phyloP scores from a whole-genome alignment of 1,140 invertebrate genomes.

The Calephelis virginiensis region DNA sequence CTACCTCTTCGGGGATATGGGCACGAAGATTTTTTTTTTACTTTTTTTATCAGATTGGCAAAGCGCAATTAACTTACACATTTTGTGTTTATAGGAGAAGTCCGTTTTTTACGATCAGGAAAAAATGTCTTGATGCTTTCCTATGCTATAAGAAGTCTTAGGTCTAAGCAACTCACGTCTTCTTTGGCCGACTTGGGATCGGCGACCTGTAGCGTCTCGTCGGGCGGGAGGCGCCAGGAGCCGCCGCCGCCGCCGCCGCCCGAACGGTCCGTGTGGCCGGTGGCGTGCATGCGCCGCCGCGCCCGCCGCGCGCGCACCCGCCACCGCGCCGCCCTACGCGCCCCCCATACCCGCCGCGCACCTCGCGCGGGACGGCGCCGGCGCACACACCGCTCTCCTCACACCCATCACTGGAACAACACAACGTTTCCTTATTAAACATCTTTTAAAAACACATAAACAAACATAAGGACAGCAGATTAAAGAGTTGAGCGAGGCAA shows the following conservation, averaged over 20 bases:
- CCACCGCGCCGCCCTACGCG: slow-evolving; percentile 66
- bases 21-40: too few species aligned
- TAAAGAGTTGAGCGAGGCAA: too few species aligned
- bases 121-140: too few species aligned
- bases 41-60: too few species aligned
- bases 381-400: slow-evolving; percentile 22
- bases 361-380: slow-evolving; percentile 30
- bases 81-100: too few species aligned
- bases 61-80: too few species aligned
- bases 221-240: slow-evolving; percentile 91
- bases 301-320: slow-evolving; percentile 61
- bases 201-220: slow-evolving; percentile 92
- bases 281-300: slow-evolving; percentile 86
- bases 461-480: background rate
- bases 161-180: slow-evolving; percentile 64
- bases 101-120: too few species aligned
- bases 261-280: slow-evolving; percentile 87
- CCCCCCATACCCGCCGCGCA: slow-evolving; percentile 39
- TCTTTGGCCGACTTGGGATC: slow-evolving; percentile 88
- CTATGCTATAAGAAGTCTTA: too few species aligned
- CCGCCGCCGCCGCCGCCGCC: slow-evolving; percentile 79
- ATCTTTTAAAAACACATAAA: slow-evolving; percentile 4
- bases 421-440: background rate
- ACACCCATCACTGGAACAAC: slow-evolving; percentile 50
- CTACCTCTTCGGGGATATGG: too few species aligned